Percentiles rank a stretch among this genome's conserved stretches.
These are phyloP conservation scores for Melanargia galathea DNA, from an alignment of 2,888 invertebrate genomes.

Conservation along the genomic window DNA sequence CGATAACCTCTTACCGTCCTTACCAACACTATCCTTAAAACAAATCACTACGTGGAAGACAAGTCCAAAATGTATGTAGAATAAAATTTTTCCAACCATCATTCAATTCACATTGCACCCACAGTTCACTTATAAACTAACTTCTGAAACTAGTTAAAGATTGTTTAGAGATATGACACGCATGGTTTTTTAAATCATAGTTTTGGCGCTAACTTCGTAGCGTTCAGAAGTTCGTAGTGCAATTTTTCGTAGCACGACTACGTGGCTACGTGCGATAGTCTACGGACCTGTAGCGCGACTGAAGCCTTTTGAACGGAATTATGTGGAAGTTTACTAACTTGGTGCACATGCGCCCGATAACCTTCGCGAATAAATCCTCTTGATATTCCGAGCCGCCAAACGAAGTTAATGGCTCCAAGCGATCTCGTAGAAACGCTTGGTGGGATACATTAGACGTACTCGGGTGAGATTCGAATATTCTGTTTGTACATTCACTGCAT, in stretches of 20 bases:
- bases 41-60: conserved; percentile 81
- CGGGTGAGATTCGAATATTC: conserved; percentile 19
- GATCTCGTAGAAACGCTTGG: conserved; percentile 35
- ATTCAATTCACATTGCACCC: conserved; percentile 75
- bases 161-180: conserved; percentile 9
- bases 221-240: conserved; percentile 55
- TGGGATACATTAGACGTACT: conserved; percentile 29
- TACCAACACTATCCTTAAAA: conserved; percentile 77
- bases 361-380: conserved; percentile 37
- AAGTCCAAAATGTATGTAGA: conserved; percentile 78
- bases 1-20: conserved; percentile 43
- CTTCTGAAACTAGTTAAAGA: conserved; percentile 20
- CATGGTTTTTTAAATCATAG: conserved; percentile 22
- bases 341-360: conserved; percentile 69
- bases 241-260: conserved; percentile 62
- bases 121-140: conserved; percentile 42
- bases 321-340: conserved; percentile 51
- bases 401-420: conserved; percentile 38
- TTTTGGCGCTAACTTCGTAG: conserved; percentile 41
- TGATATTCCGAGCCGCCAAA: conserved; percentile 38
- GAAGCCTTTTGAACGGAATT: conserved; percentile 46
- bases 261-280: conserved; percentile 64
- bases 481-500: conserved; percentile 3
- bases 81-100: conserved; percentile 79
- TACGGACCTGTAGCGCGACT: conserved; percentile 62